phyloP scores from a whole-genome alignment of 30 jellyfish, hydroid and myxozoan species.

The Cassiopea andromeda region DNA sequence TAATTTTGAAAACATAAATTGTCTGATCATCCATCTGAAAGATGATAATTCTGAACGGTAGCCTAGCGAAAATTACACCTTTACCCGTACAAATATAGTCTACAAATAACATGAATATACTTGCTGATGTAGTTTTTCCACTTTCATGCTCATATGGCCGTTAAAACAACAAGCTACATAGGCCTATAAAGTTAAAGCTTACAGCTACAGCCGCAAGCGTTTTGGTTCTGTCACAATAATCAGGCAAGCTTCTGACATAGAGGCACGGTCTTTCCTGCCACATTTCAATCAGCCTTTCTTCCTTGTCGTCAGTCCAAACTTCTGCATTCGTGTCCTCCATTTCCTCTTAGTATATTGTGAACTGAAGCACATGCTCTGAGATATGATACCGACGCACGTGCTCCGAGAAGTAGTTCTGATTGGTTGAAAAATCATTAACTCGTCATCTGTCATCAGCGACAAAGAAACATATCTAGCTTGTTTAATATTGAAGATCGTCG shows the following conservation, averaged over 20 bases:
- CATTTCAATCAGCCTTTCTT: slow-evolving; percentile 19
- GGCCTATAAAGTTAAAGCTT: not conserved
- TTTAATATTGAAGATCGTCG: slow-evolving; percentile 10
- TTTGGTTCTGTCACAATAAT: slow-evolving; percentile 15
- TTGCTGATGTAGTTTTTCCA: not conserved
- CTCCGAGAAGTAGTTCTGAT: slow-evolving; percentile 1
- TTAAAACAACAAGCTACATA: not conserved
- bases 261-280: slow-evolving; percentile 33
- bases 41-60: not conserved
- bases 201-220: slow-evolving; percentile 9
- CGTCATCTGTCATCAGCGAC: not conserved
- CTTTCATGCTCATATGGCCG: not conserved
- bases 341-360: not conserved
- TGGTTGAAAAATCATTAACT: not conserved
- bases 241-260: not conserved
- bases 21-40: not conserved
- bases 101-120: not conserved
- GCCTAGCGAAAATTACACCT: not conserved
- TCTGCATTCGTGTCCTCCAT: not conserved
- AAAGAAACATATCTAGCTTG: not conserved
- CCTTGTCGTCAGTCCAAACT: slow-evolving; percentile 7
- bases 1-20: not conserved
- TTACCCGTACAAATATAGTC: not conserved
- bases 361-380: not conserved
- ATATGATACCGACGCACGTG: slow-evolving; percentile 1